Conservation (phyloP, 2,797 vertebrate species). For the Salmo trutta region DNA sequence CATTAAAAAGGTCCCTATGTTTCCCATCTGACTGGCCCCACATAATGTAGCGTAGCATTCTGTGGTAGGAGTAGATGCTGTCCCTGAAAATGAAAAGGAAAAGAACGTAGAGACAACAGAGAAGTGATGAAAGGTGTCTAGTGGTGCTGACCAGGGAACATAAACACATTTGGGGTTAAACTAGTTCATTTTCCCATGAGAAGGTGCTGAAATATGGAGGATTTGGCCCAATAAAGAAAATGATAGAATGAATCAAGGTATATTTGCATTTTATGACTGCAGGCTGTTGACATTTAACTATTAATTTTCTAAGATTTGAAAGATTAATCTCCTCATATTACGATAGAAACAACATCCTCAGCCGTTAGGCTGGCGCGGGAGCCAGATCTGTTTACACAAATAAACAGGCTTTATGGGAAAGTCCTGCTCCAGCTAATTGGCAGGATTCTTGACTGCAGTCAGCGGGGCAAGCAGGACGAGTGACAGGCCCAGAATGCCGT, state of each 20-base stretch:
- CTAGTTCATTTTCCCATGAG: neutral
- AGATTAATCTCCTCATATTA: neutral
- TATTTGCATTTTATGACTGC: neutral
- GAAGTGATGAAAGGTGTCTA: neutral
- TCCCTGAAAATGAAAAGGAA: neutral
- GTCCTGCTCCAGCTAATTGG: neutral
- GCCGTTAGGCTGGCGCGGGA: neutral
- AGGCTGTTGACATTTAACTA: neutral
- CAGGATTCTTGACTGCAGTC: conserved; percentile 10
- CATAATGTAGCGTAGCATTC: neutral
- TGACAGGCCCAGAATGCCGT: conserved; percentile 11
- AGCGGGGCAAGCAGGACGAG: neutral
- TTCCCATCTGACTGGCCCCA: neutral
- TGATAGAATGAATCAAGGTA: neutral
- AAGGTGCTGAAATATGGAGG: neutral
- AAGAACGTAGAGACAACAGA: neutral
- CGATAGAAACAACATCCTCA: neutral
- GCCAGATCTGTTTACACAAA: conserved; percentile 6
- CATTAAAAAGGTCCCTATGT: neutral
- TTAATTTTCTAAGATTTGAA: neutral
- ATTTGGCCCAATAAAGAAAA: neutral
- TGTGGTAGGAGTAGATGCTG: neutral
- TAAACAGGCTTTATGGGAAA: neutral
- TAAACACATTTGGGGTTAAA: neutral
- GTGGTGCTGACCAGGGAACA: neutral